These are phyloP conservation scores for Doryteuthis pealeii DNA, from an alignment of 1,140 invertebrate species.

Conservation along the genomic window DNA sequence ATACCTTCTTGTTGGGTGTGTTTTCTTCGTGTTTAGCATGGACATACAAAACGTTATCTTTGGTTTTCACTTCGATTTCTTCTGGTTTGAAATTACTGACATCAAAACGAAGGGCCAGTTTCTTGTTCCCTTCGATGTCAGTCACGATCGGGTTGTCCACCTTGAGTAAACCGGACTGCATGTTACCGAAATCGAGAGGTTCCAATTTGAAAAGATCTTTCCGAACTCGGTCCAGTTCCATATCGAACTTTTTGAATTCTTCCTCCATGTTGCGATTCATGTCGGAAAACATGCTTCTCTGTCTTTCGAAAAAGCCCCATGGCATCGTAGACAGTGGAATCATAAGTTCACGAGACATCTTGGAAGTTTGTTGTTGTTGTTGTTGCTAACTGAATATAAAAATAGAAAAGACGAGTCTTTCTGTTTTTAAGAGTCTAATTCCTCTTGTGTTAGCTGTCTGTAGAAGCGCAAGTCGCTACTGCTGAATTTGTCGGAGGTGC, in stretches of 20 bases:
- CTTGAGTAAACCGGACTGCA: conserved; percentile 30
- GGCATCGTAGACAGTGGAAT: conserved; percentile 34
- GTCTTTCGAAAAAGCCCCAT: conserved; percentile 53
- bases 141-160: conserved; percentile 47
- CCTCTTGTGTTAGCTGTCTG: not conserved
- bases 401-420: not conserved
- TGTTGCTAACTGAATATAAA: not conserved
- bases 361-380: conserved; percentile 21
- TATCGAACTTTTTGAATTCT: conserved; percentile 41
- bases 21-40: conserved; percentile 49
- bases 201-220: conserved; percentile 45
- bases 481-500: too few species aligned
- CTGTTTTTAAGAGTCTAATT: too few species aligned
- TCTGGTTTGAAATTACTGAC: conserved; percentile 53
- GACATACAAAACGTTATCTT: conserved; percentile 48
- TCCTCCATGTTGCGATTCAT: conserved; percentile 35
- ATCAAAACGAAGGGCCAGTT: conserved; percentile 50
- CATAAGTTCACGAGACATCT: conserved; percentile 39
- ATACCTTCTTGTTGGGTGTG: conserved; percentile 43
- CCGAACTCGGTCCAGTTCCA: conserved; percentile 43
- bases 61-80: conserved; percentile 52
- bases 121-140: conserved; percentile 46
- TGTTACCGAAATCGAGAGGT: conserved; percentile 18
- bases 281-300: conserved; percentile 40
- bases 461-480: too few species aligned